These are phyloP conservation scores for Pomatorhinus ruficollis DNA, from an alignment of 2,113 vertebrate species.

Conservation along the genomic window DNA sequence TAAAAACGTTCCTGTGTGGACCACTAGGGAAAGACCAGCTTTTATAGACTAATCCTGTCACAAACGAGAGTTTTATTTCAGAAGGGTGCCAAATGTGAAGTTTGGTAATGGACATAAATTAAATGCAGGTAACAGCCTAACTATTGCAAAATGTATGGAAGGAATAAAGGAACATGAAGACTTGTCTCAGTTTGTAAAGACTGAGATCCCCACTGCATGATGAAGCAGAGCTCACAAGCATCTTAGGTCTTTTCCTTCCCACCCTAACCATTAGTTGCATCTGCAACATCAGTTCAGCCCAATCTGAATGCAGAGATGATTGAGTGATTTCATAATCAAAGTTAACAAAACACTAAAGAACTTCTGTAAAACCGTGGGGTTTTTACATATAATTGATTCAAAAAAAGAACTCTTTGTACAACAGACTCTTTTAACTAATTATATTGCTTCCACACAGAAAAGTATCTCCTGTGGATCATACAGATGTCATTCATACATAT, in stretches of 20 bases:
- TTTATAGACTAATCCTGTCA: not conserved
- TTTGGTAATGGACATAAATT: not conserved
- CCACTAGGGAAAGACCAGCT: not conserved
- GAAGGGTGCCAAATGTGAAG: not conserved
- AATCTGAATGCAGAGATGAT: not conserved
- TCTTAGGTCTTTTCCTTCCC: not conserved
- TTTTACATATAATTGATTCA: not conserved
- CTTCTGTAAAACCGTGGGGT: not conserved
- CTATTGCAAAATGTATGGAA: not conserved
- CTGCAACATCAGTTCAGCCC: not conserved
- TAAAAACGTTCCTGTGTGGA: not conserved
- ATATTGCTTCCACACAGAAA: not conserved
- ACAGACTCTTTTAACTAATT: not conserved
- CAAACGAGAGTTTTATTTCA: not conserved
- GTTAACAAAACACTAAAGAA: not conserved
- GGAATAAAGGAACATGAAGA: not conserved
- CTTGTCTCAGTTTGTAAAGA: not conserved
- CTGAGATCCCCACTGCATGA: fast-evolving
- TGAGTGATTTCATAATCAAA: not conserved
- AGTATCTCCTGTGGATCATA: not conserved
- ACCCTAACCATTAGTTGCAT: not conserved
- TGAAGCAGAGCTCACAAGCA: not conserved
- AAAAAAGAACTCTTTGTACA: not conserved
- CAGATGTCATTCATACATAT: not conserved
- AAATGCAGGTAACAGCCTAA: not conserved